Conservation (phyloP, 2,797 vertebrate species). For the Cyprinella venusta region DNA sequence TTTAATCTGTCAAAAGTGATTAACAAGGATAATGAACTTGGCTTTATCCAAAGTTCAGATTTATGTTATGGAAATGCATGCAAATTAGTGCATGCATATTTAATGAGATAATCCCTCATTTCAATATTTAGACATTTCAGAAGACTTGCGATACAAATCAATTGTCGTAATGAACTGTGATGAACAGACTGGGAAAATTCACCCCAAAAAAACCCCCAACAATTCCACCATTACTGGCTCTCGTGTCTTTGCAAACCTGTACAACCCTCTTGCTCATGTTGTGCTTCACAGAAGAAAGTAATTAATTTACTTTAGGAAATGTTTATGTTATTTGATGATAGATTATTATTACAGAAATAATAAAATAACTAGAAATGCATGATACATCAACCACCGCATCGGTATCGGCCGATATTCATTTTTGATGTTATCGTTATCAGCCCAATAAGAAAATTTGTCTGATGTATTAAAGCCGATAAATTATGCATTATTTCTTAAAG, state of each 20-base stretch:
- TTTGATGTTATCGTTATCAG: too few species aligned
- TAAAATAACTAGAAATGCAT: too few species aligned
- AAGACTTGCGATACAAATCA: background rate
- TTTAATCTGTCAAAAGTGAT: too few species aligned
- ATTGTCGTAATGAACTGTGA: background rate
- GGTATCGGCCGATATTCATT: too few species aligned
- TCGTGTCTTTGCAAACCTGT: background rate
- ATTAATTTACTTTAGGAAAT: background rate
- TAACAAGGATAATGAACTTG: background rate
- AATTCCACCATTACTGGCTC: background rate
- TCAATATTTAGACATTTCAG: constrained; percentile 12
- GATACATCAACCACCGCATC: too few species aligned
- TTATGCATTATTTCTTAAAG: too few species aligned
- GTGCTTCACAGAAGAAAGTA: background rate
- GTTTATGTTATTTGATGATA: background rate
- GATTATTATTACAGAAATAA: background rate
- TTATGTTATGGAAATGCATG: background rate
- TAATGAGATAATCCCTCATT: background rate
- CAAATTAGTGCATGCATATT: background rate
- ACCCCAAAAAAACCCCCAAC: too few species aligned
- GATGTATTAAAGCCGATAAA: too few species aligned
- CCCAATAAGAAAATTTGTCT: too few species aligned
- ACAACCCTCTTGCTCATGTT: background rate
- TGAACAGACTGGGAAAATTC: background rate
- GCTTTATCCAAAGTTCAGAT: background rate